Conservation (phyloP, 2,888 invertebrate genomes). For the Heteromurus nitidus region DNA sequence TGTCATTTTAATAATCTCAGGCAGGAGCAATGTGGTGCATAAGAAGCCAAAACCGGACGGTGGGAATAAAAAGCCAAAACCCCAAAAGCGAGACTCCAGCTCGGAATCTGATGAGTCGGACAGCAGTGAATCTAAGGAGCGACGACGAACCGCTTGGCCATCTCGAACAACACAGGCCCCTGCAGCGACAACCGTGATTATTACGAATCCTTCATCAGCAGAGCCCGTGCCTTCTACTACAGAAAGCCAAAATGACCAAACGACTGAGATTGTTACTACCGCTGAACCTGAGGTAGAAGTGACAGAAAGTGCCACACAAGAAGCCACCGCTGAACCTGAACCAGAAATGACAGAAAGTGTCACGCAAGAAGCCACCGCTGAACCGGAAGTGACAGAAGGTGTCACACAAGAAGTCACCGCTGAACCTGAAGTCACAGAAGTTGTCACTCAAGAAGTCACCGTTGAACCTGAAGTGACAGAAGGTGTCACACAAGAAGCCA, state of each 20-base stretch:
- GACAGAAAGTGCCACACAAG: not conserved
- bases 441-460: not conserved
- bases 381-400: not conserved
- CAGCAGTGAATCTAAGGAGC: conserved; percentile 34
- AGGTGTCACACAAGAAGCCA: not conserved
- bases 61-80: conserved; percentile 7
- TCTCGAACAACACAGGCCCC: no score
- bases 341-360: conserved; percentile 2
- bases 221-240: not conserved
- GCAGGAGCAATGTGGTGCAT: no score
- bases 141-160: no score
- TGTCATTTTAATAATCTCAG: no score
- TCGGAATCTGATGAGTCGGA: conserved; percentile 31
- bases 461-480: not conserved
- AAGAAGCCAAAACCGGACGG: not conserved
- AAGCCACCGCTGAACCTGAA: not conserved
- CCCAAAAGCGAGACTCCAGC: not conserved
- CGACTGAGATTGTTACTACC: conserved; percentile 12
- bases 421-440: not conserved
- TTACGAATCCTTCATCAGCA: not conserved
- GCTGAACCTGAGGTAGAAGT: not conserved
- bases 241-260: conserved; percentile 2
- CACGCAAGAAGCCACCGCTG: not conserved
- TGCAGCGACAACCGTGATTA: no score
- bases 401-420: not conserved